These are phyloP conservation scores for Listronotus oregonensis DNA, from an alignment of 1,140 invertebrate genomes.

Conservation along the genomic window DNA sequence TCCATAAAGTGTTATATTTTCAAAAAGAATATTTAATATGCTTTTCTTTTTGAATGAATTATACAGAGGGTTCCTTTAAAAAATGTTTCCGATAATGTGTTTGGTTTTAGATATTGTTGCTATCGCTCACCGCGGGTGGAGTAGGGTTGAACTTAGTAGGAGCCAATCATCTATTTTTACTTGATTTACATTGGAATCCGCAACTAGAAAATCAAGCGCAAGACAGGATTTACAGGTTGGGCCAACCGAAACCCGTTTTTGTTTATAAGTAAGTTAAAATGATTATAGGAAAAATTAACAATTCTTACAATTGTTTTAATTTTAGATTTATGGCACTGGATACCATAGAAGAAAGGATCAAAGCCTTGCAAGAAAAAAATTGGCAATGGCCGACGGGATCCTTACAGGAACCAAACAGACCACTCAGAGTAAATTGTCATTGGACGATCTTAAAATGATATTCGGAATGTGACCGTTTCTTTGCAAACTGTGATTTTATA, in stretches of 20 bases:
- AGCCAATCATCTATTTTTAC: slow-evolving; percentile 85
- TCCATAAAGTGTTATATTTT: too few relatives aligned
- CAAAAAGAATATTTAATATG: too few relatives aligned
- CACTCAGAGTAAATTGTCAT: slow-evolving; percentile 68
- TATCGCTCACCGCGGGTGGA: slow-evolving; percentile 88
- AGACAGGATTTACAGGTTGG: slow-evolving; percentile 89
- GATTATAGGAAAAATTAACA: slow-evolving; percentile 1
- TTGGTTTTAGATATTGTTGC: slow-evolving; percentile 66
- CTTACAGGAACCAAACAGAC: slow-evolving; percentile 67
- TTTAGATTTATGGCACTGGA: slow-evolving; percentile 77
- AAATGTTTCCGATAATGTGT: too few relatives aligned
- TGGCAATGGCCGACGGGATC: slow-evolving; percentile 77
- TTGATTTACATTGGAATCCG: slow-evolving; percentile 96
- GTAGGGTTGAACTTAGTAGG: slow-evolving; percentile 90
- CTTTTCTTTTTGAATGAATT: too few relatives aligned
- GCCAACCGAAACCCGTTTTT: slow-evolving; percentile 79
- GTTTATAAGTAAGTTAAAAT: slow-evolving; percentile 77
- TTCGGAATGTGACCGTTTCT: slow-evolving; percentile 65
- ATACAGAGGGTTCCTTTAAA: too few relatives aligned
- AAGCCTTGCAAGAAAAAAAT: slow-evolving; percentile 79
- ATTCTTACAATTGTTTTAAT: slow-evolving; percentile 2
- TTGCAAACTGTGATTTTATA: too few relatives aligned
- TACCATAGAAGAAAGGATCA: slow-evolving; percentile 86
- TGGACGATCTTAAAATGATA: slow-evolving; percentile 78
- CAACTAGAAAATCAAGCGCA: slow-evolving; percentile 90